A percentile compares a stretch with the other conserved stretches of the same genome.
Conservation (phyloP, 2,888 invertebrate genomes). For the Chaitophorus viminalis region DNA sequence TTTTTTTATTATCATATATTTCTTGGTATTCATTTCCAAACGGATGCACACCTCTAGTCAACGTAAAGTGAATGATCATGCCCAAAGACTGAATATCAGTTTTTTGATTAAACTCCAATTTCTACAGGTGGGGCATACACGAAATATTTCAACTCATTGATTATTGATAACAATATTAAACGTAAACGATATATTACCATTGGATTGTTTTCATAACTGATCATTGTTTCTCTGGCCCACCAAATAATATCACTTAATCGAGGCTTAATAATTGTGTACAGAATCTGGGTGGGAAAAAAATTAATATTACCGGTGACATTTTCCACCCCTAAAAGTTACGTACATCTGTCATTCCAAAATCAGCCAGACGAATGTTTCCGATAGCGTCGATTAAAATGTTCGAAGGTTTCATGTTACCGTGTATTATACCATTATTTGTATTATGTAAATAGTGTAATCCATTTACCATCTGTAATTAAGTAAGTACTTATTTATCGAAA, state of each 20-base stretch:
- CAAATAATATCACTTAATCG: slow-evolving; percentile 2
- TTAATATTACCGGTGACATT: neutral
- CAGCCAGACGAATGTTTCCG: slow-evolving; percentile 9
- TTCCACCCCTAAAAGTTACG: neutral
- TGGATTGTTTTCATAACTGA: neutral
- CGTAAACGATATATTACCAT: neutral
- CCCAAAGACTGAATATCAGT: slow-evolving; percentile 24
- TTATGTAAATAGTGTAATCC: slow-evolving; percentile 17
- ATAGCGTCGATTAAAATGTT: slow-evolving; percentile 6
- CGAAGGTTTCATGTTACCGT: slow-evolving; percentile 34
- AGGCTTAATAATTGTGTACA: neutral
- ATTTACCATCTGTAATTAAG: neutral
- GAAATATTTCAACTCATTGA: neutral
- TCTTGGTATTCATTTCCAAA: neutral
- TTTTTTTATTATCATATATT: slow-evolving; percentile 8
- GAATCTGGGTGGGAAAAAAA: neutral
- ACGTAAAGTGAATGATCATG: slow-evolving; percentile 30
- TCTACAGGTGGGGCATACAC: neutral
- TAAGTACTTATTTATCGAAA: too few relatives aligned
- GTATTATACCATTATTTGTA: neutral
- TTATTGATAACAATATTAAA: neutral
- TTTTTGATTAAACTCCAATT: neutral
- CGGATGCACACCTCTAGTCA: slow-evolving; percentile 13
- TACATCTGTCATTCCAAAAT: slow-evolving; percentile 15
- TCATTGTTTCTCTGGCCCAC: slow-evolving; percentile 20